These are phyloP conservation scores for Brassicogethes aeneus DNA, from an alignment of 2,888 invertebrate species.

Conservation along the genomic window DNA sequence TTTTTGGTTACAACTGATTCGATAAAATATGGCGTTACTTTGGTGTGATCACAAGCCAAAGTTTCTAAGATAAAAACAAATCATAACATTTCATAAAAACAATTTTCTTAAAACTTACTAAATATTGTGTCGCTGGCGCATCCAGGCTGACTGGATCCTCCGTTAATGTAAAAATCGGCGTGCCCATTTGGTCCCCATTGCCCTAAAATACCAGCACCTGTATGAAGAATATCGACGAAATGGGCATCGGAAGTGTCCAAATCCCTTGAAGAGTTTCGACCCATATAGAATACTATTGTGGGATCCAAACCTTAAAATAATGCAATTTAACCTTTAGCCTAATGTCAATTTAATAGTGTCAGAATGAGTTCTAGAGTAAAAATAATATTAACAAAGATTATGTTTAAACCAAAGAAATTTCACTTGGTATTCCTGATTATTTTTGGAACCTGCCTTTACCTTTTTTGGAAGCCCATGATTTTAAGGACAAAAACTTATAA, in stretches of 20 bases:
- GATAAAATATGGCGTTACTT: conserved; percentile 84
- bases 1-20: conserved; percentile 72
- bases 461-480: too few relatives aligned
- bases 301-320: conserved; percentile 68
- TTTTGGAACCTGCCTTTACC: too few relatives aligned
- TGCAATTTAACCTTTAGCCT: too few relatives aligned
- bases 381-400: too few relatives aligned
- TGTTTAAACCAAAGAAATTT: too few relatives aligned
- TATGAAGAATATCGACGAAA: conserved; percentile 77
- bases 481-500: too few relatives aligned
- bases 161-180: conserved; percentile 83
- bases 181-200: conserved; percentile 87
- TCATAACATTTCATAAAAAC: background rate
- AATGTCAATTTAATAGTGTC: too few relatives aligned
- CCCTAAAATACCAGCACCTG: conserved; percentile 79
- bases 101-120: conserved; percentile 48
- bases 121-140: conserved; percentile 75
- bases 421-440: too few relatives aligned
- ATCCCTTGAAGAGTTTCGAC: conserved; percentile 69
- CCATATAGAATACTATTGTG: conserved; percentile 79
- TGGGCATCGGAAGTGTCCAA: conserved; percentile 72
- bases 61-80: conserved; percentile 53
- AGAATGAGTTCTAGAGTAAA: too few relatives aligned
- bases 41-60: conserved; percentile 80
- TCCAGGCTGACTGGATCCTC: conserved; percentile 81